phyloP scores from a whole-genome alignment of 1,140 invertebrate genomes.

The Leptonema lineaticorne region DNA sequence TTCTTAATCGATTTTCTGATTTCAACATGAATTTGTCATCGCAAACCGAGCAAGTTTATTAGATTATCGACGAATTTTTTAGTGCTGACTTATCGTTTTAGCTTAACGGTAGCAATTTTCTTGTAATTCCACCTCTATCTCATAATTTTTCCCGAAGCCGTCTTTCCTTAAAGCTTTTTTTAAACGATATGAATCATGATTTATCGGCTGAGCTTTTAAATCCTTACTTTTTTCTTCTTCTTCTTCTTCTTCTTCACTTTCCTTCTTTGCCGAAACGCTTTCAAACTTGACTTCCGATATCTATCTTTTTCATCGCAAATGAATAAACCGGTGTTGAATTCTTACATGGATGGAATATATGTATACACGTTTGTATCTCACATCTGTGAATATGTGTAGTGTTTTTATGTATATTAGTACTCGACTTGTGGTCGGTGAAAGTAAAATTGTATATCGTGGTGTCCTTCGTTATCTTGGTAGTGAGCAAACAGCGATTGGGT shows the following conservation, averaged over 20 bases:
- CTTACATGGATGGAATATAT: no score
- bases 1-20: background rate
- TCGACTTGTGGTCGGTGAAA: constrained; percentile 1
- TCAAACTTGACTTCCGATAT: background rate
- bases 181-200: background rate
- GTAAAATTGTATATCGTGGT: background rate
- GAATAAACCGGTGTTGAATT: no score
- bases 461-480: constrained; percentile 12
- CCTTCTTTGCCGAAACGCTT: background rate
- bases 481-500: constrained; percentile 6
- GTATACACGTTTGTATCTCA: no score
- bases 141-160: background rate
- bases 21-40: background rate
- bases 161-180: background rate
- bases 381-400: background rate
- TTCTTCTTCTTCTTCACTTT: background rate
- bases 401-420: background rate
- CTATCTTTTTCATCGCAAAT: no score
- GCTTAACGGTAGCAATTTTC: background rate
- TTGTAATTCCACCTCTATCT: background rate
- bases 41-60: background rate
- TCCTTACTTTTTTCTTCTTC: background rate
- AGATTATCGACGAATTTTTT: background rate
- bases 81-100: background rate
- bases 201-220: background rate